phyloP scores from a whole-genome alignment of 2,113 vertebrate genomes.

The Anthoscopus minutus region DNA sequence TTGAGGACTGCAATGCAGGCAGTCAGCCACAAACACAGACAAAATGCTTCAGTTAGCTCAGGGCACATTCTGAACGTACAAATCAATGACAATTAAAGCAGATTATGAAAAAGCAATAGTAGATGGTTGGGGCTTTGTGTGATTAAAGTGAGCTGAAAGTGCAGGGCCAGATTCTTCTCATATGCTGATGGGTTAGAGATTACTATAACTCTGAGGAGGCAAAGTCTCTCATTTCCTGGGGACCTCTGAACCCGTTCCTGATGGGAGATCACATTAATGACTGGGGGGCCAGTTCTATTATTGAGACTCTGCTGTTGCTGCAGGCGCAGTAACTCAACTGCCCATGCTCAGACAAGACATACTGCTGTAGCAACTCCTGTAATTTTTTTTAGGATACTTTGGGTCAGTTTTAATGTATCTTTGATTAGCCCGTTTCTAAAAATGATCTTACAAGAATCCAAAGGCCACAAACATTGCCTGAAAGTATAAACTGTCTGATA shows the following conservation, averaged over 20 bases:
- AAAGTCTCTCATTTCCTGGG: background rate
- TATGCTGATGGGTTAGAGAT: background rate
- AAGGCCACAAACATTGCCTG: background rate
- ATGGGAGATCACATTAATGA: background rate
- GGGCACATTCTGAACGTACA: background rate
- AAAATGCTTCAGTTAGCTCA: background rate
- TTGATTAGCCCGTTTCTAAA: background rate
- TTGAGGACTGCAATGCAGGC: background rate
- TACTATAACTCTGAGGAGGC: background rate
- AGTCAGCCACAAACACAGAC: background rate
- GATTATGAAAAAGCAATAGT: slow-evolving; percentile 69
- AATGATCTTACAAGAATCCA: background rate
- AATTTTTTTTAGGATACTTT: background rate
- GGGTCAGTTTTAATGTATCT: background rate
- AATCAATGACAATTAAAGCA: slow-evolving; percentile 64
- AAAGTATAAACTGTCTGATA: background rate
- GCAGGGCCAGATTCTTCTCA: background rate
- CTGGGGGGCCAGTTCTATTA: background rate
- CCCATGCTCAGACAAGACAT: background rate
- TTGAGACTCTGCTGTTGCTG: background rate
- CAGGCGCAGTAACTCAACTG: background rate
- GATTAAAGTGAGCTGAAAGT: slow-evolving; percentile 40
- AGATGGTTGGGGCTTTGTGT: slow-evolving; percentile 42
- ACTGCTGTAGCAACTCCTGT: background rate
- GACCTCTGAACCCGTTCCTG: background rate